Evolutionary conservation across 2,888 invertebrate genomes (phyloP), one percentile per base, ranked within the genome.

Genomic region (Ormyrus rosae): DNA sequence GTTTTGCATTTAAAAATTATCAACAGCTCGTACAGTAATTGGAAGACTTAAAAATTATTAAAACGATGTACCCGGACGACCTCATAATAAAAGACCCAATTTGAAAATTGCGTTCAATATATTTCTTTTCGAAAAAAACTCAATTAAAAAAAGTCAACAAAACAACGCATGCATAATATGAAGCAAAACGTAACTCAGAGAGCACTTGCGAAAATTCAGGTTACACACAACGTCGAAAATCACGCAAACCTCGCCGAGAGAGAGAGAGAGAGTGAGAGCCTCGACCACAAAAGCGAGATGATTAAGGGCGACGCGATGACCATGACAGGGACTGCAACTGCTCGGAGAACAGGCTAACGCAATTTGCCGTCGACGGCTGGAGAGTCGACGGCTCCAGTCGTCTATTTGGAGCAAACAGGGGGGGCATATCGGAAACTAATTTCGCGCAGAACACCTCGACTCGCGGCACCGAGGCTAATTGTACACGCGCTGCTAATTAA

Each of bases 371-470:
- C 9, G 53, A 53, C 53, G 53, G 53, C 50, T n/a, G 19, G 19
- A 19, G 19, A 19, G 19, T 19, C 19, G 19, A 19, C 1, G 19
- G 1, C 2, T 2, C 19, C 19, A 2, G 2, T 2, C 19, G 19
- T 19, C 19, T 19, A 65, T 65, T 65, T 65, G 0, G 64, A 50
- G 13, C 64, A 65, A 48, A 65, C 48, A 19, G n/a, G n/a, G n/a
- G n/a, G 8, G 0, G 13, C 50, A 46, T 64, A 46, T 65, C 6
- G 64, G 50, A 65, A 65, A 13, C 50, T 65, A 65, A 65, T 65
- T 65, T 65, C 13, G 50, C 50, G n/a, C 64, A 11, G 48, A 65
- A 48, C n/a, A n/a, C 50, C 50, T 11, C 19, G 19, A 19, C 19
- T 19, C 19, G 19, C 19, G 19, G 19, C 19, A 1, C 19, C 19